Evolutionary conservation across 2,113 vertebrate species (phyloP).

Genomic region (Ranitomeya variabilis): DNA sequence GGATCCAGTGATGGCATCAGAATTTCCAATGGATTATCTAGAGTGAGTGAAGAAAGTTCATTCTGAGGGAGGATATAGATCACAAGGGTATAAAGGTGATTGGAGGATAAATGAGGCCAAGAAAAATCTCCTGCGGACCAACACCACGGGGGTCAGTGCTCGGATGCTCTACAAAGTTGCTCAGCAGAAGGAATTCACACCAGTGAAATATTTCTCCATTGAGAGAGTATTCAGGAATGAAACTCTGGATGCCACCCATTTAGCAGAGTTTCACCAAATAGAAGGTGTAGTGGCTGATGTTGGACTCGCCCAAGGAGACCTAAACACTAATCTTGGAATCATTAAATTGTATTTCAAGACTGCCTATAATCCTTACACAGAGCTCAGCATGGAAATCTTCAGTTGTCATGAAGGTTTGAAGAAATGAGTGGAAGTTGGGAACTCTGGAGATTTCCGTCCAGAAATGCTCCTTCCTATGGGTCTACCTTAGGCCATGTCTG

Average conservation of each 20-base stretch:
- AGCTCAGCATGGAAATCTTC: conserved; percentile 97
- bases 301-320: conserved; percentile 86
- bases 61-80: conserved; percentile 88
- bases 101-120: conserved; percentile 89
- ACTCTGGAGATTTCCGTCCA: conserved; percentile 89
- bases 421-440: conserved; percentile 94
- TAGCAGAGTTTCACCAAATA: conserved; percentile 95
- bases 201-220: conserved; percentile 92
- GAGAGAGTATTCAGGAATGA: conserved; percentile 96
- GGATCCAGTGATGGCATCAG: conserved; percentile 77
- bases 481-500: conserved; percentile 84
- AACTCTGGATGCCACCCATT: conserved; percentile 89
- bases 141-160: conserved; percentile 87
- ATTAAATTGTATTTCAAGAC: conserved; percentile 92
- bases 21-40: conserved; percentile 85
- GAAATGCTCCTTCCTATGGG: conserved; percentile 96
- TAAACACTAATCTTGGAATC: conserved; percentile 91
- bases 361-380: conserved; percentile 92
- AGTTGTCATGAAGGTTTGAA: conserved; percentile 95
- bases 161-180: conserved; percentile 86
- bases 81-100: conserved; percentile 88
- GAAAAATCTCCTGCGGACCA: conserved; percentile 89
- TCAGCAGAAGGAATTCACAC: conserved; percentile 86
- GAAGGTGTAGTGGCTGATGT: conserved; percentile 91
- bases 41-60: conserved; percentile 86